phyloP scores from a whole-genome alignment of 53 echinoderm and acorn worm genomes.

The Echinometra lucunter region DNA sequence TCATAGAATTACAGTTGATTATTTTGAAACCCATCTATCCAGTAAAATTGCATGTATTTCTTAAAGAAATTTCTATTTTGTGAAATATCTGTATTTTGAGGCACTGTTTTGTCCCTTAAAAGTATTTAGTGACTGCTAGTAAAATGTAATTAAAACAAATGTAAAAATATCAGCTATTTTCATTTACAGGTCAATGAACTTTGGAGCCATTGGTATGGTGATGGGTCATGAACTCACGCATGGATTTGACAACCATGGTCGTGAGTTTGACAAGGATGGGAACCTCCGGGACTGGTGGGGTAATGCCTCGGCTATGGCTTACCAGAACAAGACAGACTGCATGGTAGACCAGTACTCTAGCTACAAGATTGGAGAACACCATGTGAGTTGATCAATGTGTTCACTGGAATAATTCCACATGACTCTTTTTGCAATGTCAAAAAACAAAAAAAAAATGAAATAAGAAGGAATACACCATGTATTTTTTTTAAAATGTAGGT shows the following conservation, averaged over 20 bases:
- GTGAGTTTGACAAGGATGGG: conserved; percentile 85
- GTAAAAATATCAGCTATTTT: no score
- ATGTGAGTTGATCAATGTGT: conserved; percentile 59
- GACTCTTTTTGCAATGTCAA: neutral
- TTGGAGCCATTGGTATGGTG: conserved; percentile 93
- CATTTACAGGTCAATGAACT: conserved; percentile 89
- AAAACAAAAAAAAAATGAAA: neutral
- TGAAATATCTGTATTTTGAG: no score
- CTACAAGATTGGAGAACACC: conserved; percentile 72
- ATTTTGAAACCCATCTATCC: no score
- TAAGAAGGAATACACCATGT: no score
- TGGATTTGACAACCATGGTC: conserved; percentile 92
- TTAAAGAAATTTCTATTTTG: no score
- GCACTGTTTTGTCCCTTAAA: no score
- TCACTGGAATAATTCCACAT: neutral
- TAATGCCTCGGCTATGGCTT: conserved; percentile 72
- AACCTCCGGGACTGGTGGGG: conserved; percentile 95
- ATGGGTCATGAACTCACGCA: conserved; percentile 97
- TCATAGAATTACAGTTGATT: no score
- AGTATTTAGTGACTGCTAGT: no score
- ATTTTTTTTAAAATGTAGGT: no score
- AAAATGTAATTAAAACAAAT: no score
- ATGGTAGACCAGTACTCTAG: conserved; percentile 88
- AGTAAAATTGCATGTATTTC: no score
- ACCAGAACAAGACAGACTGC: conserved; percentile 76